Percentiles rank a stretch among this genome's conserved stretches.
Conservation (phyloP, 37 sponge, comb jelly and placozoan species). For the Aplysina aerophoba region DNA sequence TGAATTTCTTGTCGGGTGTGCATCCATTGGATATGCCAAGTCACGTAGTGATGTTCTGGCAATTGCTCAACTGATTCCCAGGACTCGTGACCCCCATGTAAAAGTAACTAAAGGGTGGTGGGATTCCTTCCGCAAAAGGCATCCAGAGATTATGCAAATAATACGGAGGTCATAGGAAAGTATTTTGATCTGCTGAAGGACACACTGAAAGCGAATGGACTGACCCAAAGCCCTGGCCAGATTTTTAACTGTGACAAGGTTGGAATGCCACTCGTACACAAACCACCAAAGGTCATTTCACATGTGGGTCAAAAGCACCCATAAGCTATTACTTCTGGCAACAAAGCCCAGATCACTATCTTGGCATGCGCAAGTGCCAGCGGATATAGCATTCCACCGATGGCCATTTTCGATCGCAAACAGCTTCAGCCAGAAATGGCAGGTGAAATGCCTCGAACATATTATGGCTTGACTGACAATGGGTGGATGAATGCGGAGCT, state of each 20-base stretch:
- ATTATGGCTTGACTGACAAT: conserved; percentile 54
- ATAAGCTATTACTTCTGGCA: background rate
- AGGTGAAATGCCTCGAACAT: conserved; percentile 55
- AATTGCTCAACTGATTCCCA: background rate
- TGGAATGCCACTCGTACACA: conserved; percentile 34
- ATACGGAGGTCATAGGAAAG: conserved; percentile 5
- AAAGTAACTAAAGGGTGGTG: conserved; percentile 52
- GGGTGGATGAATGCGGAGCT: conserved; percentile 58
- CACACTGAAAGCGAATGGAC: too few relatives aligned
- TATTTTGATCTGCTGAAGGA: conserved; percentile 42
- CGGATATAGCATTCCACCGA: conserved; percentile 51
- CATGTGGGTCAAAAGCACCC: background rate
- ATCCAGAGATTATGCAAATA: conserved; percentile 9
- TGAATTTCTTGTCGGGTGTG: background rate
- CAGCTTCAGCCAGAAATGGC: conserved; percentile 11
- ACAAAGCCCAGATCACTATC: conserved; percentile 65
- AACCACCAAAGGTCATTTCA: conserved; percentile 27
- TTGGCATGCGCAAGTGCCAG: conserved; percentile 53
- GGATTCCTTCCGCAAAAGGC: conserved; percentile 18
- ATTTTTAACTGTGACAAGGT: conserved; percentile 52
- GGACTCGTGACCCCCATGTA: background rate
- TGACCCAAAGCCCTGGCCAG: too few relatives aligned
- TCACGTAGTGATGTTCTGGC: background rate
- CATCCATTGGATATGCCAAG: background rate
- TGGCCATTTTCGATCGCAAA: conserved; percentile 53